phyloP scores from a whole-genome alignment of 2,888 invertebrate species.

The Melieria picta region DNA sequence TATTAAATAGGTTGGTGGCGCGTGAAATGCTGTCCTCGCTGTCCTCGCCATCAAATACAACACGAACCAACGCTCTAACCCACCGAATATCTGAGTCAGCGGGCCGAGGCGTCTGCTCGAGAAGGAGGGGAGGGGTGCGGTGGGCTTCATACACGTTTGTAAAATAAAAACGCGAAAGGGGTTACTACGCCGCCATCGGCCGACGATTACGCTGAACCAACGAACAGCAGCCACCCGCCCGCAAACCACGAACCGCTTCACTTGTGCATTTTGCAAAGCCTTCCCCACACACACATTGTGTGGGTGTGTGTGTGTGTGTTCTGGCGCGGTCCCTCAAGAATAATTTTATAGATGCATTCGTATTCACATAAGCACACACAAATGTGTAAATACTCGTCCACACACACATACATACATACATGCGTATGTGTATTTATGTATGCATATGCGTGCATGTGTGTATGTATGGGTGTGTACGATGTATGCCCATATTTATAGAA shows the following conservation, averaged over 20 bases:
- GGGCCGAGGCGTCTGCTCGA: neutral
- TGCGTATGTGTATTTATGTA: neutral
- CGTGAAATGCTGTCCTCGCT: constrained; percentile 39
- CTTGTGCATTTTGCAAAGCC: too few species aligned
- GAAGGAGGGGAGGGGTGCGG: neutral
- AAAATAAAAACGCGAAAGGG: constrained; percentile 26
- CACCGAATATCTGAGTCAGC: neutral
- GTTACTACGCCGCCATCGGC: constrained; percentile 11
- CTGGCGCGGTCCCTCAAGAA: constrained; percentile 22
- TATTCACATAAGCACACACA: neutral
- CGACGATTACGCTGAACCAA: constrained; percentile 1
- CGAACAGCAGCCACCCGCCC: too few species aligned
- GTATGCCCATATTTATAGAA: too few species aligned
- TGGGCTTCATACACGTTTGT: constrained; percentile 10
- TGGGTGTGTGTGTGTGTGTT: too few species aligned
- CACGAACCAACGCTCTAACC: neutral
- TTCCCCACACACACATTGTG: too few species aligned
- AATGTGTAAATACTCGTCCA: neutral
- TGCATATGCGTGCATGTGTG: neutral
- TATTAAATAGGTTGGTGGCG: constrained; percentile 41
- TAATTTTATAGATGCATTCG: constrained; percentile 17
- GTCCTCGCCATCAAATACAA: constrained; percentile 7
- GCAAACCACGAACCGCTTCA: too few species aligned
- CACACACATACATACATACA: constrained; percentile 4
- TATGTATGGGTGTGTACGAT: neutral